Conservation (phyloP, 2,888 invertebrate genomes). For the Leucania comma region DNA sequence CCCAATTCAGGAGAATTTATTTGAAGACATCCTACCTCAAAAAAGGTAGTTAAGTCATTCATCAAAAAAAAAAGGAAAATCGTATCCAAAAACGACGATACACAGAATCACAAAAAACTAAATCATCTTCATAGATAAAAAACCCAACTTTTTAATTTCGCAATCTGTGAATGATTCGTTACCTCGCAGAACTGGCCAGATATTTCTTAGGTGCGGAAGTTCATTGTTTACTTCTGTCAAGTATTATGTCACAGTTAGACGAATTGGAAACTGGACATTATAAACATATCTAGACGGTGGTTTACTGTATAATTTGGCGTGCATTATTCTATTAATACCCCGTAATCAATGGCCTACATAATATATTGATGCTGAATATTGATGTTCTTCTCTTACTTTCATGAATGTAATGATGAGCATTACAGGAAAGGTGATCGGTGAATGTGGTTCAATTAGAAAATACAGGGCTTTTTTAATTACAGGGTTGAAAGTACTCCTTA, state of each 20-base stretch:
- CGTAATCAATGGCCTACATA: conserved; percentile 22
- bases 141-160: conserved; percentile 22
- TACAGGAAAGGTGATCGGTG: not conserved
- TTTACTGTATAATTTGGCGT: conserved; percentile 28
- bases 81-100: not conserved
- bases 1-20: no score
- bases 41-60: conserved; percentile 10
- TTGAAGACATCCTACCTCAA: not conserved
- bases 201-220: conserved; percentile 29
- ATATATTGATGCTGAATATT: conserved; percentile 23
- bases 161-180: conserved; percentile 16
- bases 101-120: not conserved
- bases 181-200: not conserved
- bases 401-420: conserved; percentile 2
- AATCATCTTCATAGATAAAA: conserved; percentile 4
- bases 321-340: conserved; percentile 24
- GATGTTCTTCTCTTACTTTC: conserved; percentile 13
- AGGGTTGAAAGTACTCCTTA: no score
- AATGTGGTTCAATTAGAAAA: not conserved
- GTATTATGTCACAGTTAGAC: conserved; percentile 20
- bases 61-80: not conserved
- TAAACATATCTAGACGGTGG: conserved; percentile 29
- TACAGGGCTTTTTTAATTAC: no score
- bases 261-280: conserved; percentile 28
- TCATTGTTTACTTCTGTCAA: conserved; percentile 12